These are phyloP conservation scores for Gerosis bhagava DNA, from an alignment of 2,888 invertebrate genomes.

Conservation along the genomic window DNA sequence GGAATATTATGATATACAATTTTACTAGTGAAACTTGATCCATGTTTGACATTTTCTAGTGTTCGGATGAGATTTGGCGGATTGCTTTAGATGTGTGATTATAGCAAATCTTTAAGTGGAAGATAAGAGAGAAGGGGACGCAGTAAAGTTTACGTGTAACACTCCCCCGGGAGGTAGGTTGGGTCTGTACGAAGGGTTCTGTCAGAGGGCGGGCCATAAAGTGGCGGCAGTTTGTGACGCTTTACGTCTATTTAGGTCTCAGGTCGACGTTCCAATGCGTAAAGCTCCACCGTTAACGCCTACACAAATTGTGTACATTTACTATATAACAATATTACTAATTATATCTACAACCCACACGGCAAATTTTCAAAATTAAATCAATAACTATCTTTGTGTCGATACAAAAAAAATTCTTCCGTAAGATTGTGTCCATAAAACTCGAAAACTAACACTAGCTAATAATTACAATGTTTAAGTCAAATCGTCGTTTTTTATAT, in stretches of 20 bases:
- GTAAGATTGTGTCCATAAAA: too few species aligned
- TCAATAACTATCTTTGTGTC: neutral
- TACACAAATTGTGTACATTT: constrained; percentile 24
- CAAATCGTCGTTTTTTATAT: too few species aligned
- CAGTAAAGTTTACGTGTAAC: constrained; percentile 24
- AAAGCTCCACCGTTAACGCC: constrained; percentile 27
- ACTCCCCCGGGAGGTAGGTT: constrained; percentile 38
- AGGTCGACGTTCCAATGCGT: constrained; percentile 23
- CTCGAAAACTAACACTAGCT: too few species aligned
- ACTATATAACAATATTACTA: constrained; percentile 17
- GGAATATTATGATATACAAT: constrained; percentile 32
- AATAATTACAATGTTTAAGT: too few species aligned
- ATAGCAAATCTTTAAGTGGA: constrained; percentile 35
- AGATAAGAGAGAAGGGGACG: constrained; percentile 17
- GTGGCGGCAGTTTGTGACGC: constrained; percentile 48
- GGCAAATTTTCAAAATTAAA: too few species aligned
- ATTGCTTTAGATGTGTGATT: constrained; percentile 31
- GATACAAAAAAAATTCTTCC: neutral
- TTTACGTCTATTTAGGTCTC: constrained; percentile 57
- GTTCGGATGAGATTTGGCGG: constrained; percentile 30
- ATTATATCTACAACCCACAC: neutral
- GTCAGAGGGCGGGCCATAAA: constrained; percentile 52
- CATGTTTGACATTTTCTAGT: constrained; percentile 34
- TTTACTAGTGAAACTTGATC: constrained; percentile 35
- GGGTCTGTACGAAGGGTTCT: constrained; percentile 29